A percentile compares a stretch with the other conserved stretches of the same genome.
These are phyloP conservation scores for Intellagama lesueurii DNA, from an alignment of 2,797 vertebrate species.

Conservation along the genomic window DNA sequence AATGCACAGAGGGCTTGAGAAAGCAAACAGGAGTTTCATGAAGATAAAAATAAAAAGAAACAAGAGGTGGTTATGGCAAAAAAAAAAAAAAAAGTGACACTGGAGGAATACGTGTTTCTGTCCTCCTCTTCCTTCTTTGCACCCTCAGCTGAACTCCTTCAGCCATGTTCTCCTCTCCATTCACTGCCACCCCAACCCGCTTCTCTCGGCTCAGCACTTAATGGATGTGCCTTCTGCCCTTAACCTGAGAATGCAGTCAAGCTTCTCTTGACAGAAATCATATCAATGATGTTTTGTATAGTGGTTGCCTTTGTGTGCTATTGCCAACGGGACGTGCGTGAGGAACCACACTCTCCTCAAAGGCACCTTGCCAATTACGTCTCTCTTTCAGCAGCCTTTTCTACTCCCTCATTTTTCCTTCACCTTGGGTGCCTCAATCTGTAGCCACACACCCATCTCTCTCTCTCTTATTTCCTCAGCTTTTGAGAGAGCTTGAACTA, in stretches of 20 bases:
- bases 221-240: conserved; percentile 42
- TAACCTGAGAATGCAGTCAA: conserved; percentile 52
- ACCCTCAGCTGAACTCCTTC: conserved; percentile 35
- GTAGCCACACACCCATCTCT: neutral
- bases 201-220: conserved; percentile 35
- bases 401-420: neutral
- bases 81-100: no score
- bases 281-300: conserved; percentile 40
- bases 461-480: neutral
- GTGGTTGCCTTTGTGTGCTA: conserved; percentile 23
- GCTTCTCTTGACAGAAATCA: conserved; percentile 33
- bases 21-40: neutral
- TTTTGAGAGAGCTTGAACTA: no score
- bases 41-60: neutral
- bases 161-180: neutral
- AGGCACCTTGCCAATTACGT: conserved; percentile 10
- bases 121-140: neutral
- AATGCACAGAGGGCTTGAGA: neutral
- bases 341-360: conserved; percentile 21
- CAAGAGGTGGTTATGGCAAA: neutral
- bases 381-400: neutral
- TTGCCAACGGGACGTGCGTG: neutral
- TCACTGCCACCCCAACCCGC: neutral
- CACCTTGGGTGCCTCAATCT: neutral
- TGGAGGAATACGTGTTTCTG: neutral